Percentiles rank a stretch among this genome's conserved stretches.
phyloP scores from a whole-genome alignment of 2,888 invertebrate genomes.

The Craniophora ligustri region DNA sequence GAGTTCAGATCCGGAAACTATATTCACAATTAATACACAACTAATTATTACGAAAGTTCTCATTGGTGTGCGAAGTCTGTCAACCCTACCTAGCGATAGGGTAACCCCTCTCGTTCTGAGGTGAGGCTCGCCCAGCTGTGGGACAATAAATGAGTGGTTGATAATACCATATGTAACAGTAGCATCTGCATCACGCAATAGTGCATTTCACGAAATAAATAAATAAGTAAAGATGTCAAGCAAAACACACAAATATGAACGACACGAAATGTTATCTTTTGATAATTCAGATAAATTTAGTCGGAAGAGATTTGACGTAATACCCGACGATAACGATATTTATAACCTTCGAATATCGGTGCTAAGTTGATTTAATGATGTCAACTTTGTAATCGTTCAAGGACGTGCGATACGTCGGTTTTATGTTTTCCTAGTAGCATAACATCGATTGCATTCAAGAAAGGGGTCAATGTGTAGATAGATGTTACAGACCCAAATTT shows the following conservation, averaged over 20 bases:
- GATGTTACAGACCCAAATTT: too few relatives aligned
- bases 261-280: constrained; percentile 33
- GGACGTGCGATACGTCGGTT: constrained; percentile 19
- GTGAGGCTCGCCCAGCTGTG: too few relatives aligned
- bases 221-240: constrained; percentile 20
- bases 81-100: too few relatives aligned
- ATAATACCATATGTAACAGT: too few relatives aligned
- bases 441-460: too few relatives aligned
- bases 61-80: too few relatives aligned
- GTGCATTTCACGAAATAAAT: constrained; percentile 6
- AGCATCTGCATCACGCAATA: constrained; percentile 9
- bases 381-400: constrained; percentile 38
- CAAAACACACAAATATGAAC: constrained; percentile 13
- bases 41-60: too few relatives aligned
- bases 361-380: constrained; percentile 41
- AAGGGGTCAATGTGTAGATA: too few relatives aligned
- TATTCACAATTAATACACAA: too few relatives aligned
- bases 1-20: too few relatives aligned
- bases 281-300: constrained; percentile 25
- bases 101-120: too few relatives aligned
- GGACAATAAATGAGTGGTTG: too few relatives aligned
- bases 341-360: constrained; percentile 21
- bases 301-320: constrained; percentile 57
- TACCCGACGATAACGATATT: constrained; percentile 20
- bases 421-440: constrained; percentile 19